phyloP scores from a whole-genome alignment of 2,888 invertebrate species.

The Melinopterus prodromus region DNA sequence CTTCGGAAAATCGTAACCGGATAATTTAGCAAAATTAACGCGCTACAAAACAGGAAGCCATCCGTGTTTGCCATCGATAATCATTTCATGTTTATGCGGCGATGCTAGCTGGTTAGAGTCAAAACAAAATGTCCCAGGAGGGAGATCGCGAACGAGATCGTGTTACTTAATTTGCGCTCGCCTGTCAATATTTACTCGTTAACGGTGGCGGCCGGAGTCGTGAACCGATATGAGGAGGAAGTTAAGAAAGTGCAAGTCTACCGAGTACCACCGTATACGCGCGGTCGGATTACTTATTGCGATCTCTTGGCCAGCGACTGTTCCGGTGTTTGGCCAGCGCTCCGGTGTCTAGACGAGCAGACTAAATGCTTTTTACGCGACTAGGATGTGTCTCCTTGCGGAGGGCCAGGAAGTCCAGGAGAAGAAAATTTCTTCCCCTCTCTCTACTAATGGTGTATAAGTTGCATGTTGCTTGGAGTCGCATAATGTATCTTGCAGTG shows the following conservation, averaged over 20 bases:
- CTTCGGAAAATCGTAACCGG: not conserved
- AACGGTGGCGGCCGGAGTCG: not conserved
- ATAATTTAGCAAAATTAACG: not conserved
- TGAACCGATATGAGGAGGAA: not conserved
- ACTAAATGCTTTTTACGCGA: not conserved
- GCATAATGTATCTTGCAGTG: no score
- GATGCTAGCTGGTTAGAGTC: not conserved
- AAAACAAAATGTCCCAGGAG: not conserved
- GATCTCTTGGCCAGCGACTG: not conserved
- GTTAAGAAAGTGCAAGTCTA: conserved; percentile 4
- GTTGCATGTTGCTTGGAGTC: no score
- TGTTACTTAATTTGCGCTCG: not conserved
- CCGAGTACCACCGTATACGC: not conserved
- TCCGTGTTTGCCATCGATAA: not conserved
- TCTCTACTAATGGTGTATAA: not conserved
- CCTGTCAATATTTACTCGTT: not conserved
- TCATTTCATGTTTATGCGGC: not conserved
- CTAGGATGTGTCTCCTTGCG: not conserved
- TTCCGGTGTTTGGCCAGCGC: not conserved
- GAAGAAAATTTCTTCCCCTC: not conserved
- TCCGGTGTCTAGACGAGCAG: not conserved
- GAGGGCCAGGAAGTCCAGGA: not conserved
- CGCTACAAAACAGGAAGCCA: not conserved
- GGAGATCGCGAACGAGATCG: not conserved
- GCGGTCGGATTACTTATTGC: not conserved